These are phyloP conservation scores for Chouioia cunea DNA, from an alignment of 2,888 invertebrate species.

Conservation along the genomic window DNA sequence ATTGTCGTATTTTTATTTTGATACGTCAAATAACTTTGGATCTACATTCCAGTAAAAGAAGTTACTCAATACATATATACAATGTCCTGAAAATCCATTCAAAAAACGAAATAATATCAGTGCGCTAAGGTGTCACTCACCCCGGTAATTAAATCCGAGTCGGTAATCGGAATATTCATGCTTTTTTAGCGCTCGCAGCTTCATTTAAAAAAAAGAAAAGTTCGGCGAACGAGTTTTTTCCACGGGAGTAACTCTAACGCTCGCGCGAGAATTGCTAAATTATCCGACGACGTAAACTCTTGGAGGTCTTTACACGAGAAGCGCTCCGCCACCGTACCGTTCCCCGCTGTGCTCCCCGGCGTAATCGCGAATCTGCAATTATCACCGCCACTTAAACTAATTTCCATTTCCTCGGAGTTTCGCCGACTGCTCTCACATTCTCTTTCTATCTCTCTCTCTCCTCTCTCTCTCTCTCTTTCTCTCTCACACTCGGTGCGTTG, in stretches of 20 bases:
- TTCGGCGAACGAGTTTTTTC: conserved; percentile 3
- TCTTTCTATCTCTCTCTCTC: neutral
- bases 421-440: conserved; percentile 18
- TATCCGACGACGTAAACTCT: conserved; percentile 36
- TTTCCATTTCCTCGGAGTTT: conserved; percentile 43
- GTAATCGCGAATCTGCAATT: conserved; percentile 46
- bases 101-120: too few species aligned
- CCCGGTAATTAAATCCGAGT: conserved; percentile 14
- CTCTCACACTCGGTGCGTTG: neutral
- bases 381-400: conserved; percentile 49
- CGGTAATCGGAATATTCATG: conserved; percentile 31
- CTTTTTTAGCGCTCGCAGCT: neutral
- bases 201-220: conserved; percentile 8
- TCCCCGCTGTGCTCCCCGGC: neutral
- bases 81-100: too few species aligned
- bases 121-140: too few species aligned
- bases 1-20: too few species aligned
- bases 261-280: conserved; percentile 36
- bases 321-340: too few species aligned
- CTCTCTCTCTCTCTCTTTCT: conserved; percentile 8
- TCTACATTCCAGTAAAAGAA: too few species aligned
- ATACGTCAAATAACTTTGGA: too few species aligned
- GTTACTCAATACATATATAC: too few species aligned
- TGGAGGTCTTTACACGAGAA: conserved; percentile 13
- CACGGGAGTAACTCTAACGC: conserved; percentile 9